Conservation (phyloP, 2,797 vertebrate genomes). For the Cygnus olor region DNA sequence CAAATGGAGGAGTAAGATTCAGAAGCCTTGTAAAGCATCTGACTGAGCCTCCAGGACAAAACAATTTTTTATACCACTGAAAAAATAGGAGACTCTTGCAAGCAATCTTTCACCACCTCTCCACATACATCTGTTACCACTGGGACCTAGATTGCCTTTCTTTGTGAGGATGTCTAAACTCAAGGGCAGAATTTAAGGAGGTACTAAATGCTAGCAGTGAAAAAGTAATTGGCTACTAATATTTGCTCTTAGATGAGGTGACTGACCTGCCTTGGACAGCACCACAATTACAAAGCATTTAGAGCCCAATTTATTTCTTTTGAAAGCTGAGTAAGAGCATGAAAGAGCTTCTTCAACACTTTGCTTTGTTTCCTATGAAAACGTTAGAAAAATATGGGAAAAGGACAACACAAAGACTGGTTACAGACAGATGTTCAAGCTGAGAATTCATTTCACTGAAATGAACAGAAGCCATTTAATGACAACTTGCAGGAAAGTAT, state of each 20-base stretch:
- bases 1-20: background rate
- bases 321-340: background rate
- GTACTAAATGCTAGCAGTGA: background rate
- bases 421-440: background rate
- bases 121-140: background rate
- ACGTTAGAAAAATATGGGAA: background rate
- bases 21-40: conserved; percentile 1
- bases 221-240: background rate
- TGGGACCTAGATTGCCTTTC: background rate
- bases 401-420: background rate
- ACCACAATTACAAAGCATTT: conserved; percentile 2
- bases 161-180: conserved; percentile 1
- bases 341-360: background rate
- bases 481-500: background rate
- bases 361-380: background rate
- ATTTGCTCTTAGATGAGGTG: background rate
- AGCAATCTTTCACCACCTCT: background rate
- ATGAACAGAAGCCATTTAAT: background rate
- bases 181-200: conserved; percentile 25
- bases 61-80: background rate
- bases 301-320: background rate
- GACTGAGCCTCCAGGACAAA: background rate
- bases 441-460: background rate
- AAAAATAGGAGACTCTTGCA: background rate
- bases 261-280: background rate